Evolutionary conservation across 2,113 vertebrate genomes (phyloP).

Genomic region (Anguilla rostrata): DNA sequence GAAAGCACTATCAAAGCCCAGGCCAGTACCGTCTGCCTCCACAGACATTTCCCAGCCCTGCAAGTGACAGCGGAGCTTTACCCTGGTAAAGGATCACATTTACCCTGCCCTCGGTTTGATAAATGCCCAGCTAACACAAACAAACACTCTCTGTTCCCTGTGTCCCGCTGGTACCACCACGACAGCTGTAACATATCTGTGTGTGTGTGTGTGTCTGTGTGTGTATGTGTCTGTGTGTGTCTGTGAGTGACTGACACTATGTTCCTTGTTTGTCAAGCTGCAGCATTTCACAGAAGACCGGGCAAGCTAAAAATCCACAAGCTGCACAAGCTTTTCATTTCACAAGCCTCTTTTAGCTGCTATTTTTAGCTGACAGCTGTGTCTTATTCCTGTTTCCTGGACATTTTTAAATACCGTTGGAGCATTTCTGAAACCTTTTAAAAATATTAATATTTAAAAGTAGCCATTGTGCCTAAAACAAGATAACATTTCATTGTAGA

Average conservation of each 20-base stretch:
- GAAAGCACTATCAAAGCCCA: slow-evolving; percentile 71
- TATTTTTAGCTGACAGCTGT: background rate
- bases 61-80: background rate
- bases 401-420: background rate
- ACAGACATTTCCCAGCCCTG: slow-evolving; percentile 56
- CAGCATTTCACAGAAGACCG: background rate
- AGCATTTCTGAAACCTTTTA: too few relatives aligned
- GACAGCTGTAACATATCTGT: too few relatives aligned
- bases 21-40: slow-evolving; percentile 54
- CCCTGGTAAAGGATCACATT: background rate
- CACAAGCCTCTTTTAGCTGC: background rate
- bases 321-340: background rate
- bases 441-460: too few relatives aligned
- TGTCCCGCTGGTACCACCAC: too few relatives aligned
- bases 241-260: background rate
- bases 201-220: too few relatives aligned
- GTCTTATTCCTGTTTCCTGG: background rate
- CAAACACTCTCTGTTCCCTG: background rate
- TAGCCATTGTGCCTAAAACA: background rate
- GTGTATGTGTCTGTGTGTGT: too few relatives aligned
- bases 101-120: background rate
- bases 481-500: background rate
- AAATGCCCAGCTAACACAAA: background rate
- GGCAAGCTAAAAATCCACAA: background rate
- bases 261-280: background rate